Conservation (phyloP, 2,113 vertebrate species). For the Phyllostomus hastatus region DNA sequence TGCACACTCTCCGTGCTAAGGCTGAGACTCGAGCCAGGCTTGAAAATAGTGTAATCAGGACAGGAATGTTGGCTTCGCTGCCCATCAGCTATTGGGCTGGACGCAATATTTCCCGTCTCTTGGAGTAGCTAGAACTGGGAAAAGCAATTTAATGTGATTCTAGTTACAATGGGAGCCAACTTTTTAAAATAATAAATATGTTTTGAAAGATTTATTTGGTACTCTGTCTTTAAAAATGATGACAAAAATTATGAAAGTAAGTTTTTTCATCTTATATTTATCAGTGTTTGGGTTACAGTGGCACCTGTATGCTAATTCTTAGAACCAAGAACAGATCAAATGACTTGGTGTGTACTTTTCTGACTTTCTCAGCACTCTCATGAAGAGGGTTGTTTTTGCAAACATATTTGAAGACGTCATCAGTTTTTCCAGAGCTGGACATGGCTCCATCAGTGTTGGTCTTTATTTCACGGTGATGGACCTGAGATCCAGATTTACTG, state of each 20-base stretch:
- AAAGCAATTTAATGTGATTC: neutral
- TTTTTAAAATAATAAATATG: neutral
- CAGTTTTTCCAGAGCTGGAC: neutral
- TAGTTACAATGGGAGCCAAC: neutral
- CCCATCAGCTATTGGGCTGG: neutral
- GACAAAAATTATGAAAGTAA: neutral
- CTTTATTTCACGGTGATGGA: neutral
- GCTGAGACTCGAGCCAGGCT: neutral
- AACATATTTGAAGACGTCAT: neutral
- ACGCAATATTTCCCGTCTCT: neutral
- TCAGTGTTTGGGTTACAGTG: neutral
- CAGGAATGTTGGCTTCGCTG: neutral
- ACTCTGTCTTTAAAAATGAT: neutral
- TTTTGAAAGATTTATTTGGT: neutral
- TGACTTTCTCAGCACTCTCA: neutral
- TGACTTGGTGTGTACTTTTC: neutral
- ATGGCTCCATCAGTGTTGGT: neutral
- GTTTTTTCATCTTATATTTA: neutral
- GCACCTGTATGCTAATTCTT: slow-evolving; percentile 18
- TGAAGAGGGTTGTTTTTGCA: neutral
- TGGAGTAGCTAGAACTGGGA: neutral
- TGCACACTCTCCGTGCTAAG: neutral
- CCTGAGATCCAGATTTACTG: neutral
- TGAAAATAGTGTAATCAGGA: neutral
- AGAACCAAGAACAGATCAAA: neutral